Evolutionary conservation across 2,113 vertebrate species (phyloP), one percentile per base, ranked within the genome.

Genomic region (Athene noctua): DNA sequence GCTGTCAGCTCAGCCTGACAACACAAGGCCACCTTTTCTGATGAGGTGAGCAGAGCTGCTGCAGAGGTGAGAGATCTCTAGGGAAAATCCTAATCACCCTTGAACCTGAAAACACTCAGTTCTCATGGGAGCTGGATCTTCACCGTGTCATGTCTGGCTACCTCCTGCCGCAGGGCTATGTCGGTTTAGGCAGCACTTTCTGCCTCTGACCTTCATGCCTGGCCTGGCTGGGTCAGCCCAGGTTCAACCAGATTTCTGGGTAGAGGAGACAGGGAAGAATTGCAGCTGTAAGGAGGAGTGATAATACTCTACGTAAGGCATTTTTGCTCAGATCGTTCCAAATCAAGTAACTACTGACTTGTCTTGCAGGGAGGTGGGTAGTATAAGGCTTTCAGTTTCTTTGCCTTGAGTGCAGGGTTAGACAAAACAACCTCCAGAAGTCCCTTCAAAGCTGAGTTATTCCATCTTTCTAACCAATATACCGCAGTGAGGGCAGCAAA

Each of bases 121-220:
- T 73, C 30, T 26, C 1, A 0, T 11, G 22, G 63, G 23, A 63
- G 27, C 32, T 77, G 55, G 42, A 34, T 57, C 61, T 81, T 75
- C 55, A 15, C 47, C 2, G 1, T 11, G 30, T 30, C 30, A 4
- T 9, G 10, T 23, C 77, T 38, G 27, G n/a, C 26, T 19, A 19
- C 15, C 47, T 80, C 30, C 68, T 75, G n/a, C 30, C 1, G 0
- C 1, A 0, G 9, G 57, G 30, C 70, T 34, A 6, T 8, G 19
- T 14, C 0, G 1, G 57, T 0, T 1, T 62, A 57, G 61, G 84
- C 49, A 38, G 36, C 11, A 6, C 23, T 7, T 57, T n/a, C 54
- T 71, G 23, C 42, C 36, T 65, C 85, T 52, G 44, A 40, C 44
- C 32, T 65, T 44, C 34, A 18, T 15, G 16, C 16, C 29, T 66